Conservation (phyloP, 2,888 invertebrate genomes). For the Torymus auratus region DNA sequence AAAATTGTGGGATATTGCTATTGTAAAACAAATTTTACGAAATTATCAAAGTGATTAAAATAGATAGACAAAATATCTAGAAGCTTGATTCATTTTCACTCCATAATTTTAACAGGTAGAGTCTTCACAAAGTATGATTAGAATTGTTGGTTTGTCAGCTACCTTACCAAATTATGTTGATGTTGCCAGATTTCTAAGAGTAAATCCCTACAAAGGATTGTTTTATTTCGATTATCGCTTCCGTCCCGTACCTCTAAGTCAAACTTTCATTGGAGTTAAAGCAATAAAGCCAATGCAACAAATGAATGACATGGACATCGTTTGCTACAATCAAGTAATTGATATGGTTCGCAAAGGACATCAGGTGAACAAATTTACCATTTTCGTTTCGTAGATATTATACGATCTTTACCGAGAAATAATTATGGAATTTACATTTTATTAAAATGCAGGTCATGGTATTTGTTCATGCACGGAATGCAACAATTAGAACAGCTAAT, state of each 20-base stretch:
- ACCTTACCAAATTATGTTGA: constrained; percentile 98
- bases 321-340: constrained; percentile 94
- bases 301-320: constrained; percentile 89
- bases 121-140: constrained; percentile 94
- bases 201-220: constrained; percentile 93
- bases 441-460: constrained; percentile 86
- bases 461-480: constrained; percentile 98
- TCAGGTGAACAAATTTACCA: constrained; percentile 80
- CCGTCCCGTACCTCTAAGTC: constrained; percentile 95
- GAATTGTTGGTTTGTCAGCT: constrained; percentile 97
- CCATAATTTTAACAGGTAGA: constrained; percentile 80
- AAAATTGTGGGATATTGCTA: too few species aligned
- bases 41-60: too few species aligned
- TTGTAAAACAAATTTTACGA: too few species aligned
- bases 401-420: too few species aligned
- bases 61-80: too few species aligned
- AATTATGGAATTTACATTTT: constrained; percentile 19
- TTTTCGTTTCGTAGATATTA: too few species aligned
- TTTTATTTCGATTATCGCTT: constrained; percentile 97
- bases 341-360: constrained; percentile 93
- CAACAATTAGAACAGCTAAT: constrained; percentile 93
- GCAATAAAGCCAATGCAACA: constrained; percentile 81
- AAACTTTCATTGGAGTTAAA: constrained; percentile 93
- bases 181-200: constrained; percentile 94
- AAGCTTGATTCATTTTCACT: too few species aligned